Evolutionary conservation across 2,113 vertebrate genomes (phyloP).

Genomic region (Chaetodon auriga): DNA sequence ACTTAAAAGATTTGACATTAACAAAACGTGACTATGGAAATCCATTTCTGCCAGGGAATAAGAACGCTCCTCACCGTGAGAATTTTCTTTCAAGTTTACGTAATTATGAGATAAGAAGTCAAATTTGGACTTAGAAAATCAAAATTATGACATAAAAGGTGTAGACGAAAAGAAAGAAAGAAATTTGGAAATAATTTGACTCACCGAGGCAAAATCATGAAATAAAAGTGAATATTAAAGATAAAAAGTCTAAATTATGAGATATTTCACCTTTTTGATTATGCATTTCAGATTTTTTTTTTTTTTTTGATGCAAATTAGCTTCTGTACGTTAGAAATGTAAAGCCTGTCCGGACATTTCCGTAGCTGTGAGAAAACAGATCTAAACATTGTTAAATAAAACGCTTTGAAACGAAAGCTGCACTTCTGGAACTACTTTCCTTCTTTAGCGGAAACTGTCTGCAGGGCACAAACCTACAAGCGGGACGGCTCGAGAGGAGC

Average conservation of each 20-base stretch:
- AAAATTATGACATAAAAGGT: not conserved
- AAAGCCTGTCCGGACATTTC: not conserved
- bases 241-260: not conserved
- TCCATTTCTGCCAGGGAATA: no score
- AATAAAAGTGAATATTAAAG: no score
- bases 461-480: conserved; percentile 2
- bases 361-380: not conserved
- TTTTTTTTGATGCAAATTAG: no score
- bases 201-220: no score
- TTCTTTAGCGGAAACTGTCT: not conserved
- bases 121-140: not conserved
- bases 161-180: not conserved
- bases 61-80: no score
- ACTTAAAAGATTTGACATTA: not conserved
- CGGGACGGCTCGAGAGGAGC: not conserved
- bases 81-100: no score
- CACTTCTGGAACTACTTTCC: not conserved
- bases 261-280: no score
- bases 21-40: no score
- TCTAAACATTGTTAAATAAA: not conserved
- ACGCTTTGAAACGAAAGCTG: not conserved
- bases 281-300: no score
- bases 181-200: not conserved
- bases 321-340: no score
- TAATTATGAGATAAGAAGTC: not conserved